Percentiles rank a stretch among this genome's conserved stretches.
These are phyloP conservation scores for Macroramphosus scolopax DNA, from an alignment of 2,797 vertebrate species.

Conservation along the genomic window DNA sequence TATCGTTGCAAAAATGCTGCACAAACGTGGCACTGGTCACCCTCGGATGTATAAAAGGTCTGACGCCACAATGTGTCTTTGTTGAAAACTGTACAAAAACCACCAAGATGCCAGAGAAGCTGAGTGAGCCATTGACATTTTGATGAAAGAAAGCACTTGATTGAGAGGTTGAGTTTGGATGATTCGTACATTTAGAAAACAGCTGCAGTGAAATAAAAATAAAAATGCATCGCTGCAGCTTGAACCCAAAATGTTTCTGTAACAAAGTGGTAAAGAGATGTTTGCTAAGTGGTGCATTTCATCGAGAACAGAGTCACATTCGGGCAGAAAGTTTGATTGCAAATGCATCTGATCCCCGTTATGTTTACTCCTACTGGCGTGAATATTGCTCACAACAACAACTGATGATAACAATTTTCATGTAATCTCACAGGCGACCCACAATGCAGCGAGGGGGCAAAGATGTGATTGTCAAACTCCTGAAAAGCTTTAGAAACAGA, in stretches of 20 bases:
- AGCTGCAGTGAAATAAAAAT: conserved; percentile 52
- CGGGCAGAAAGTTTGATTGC: conserved; percentile 54
- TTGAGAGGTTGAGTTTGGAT: conserved; percentile 26
- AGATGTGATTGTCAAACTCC: conserved; percentile 68
- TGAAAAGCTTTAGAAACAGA: conserved; percentile 31
- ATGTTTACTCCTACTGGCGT: conserved; percentile 40
- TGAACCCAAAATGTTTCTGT: conserved; percentile 25
- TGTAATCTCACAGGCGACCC: conserved; percentile 35
- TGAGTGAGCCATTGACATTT: conserved; percentile 39
- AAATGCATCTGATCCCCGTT: conserved; percentile 57
- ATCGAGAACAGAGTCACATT: conserved; percentile 30
- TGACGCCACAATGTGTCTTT: too few species aligned
- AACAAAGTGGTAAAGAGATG: too few species aligned
- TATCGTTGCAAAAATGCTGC: conserved; percentile 20
- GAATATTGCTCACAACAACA: conserved; percentile 58
- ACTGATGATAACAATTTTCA: conserved; percentile 21
- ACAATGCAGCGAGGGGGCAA: conserved; percentile 52
- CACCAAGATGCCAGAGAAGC: conserved; percentile 42
- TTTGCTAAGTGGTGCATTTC: conserved; percentile 22
- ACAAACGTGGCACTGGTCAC: conserved; percentile 24
- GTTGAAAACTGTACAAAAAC: conserved; percentile 57
- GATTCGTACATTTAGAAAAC: conserved; percentile 18
- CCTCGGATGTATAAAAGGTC: conserved; percentile 26
- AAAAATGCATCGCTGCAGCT: conserved; percentile 48
- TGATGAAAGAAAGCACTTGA: conserved; percentile 50